Percentiles rank a stretch among this genome's conserved stretches.
Conservation (phyloP, 1,140 invertebrate species). For the Drosophila pseudoobscura region DNA sequence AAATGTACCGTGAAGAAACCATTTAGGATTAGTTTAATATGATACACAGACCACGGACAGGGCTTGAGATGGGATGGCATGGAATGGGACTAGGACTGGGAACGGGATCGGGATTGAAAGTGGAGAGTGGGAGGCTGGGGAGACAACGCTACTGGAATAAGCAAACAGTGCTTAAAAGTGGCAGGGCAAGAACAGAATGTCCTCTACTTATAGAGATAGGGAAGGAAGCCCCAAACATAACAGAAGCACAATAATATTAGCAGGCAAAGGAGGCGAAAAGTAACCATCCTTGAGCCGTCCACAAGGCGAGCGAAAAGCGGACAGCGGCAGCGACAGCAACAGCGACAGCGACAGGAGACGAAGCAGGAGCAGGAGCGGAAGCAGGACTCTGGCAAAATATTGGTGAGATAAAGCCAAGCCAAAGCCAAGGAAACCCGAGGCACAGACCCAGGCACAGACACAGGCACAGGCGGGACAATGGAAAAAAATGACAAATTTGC, state of each 20-base stretch:
- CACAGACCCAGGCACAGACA: not conserved
- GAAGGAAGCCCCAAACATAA: conserved; percentile 10
- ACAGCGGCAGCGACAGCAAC: conserved; percentile 25
- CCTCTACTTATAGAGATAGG: conserved; percentile 59
- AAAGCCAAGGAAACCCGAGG: not conserved
- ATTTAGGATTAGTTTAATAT: conserved; percentile 83
- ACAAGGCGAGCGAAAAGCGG: conserved; percentile 7
- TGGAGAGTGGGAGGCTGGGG: no score
- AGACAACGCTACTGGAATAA: conserved; percentile 78
- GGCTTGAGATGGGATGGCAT: no score
- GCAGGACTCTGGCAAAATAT: conserved; percentile 70
- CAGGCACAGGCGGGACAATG: conserved; percentile 16
- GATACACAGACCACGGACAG: conserved; percentile 52
- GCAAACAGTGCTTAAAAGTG: conserved; percentile 82
- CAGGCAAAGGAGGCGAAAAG: conserved; percentile 19
- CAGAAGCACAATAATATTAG: conserved; percentile 44
- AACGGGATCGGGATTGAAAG: no score
- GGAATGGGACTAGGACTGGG: not conserved
- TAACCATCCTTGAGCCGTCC: no score
- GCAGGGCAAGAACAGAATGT: conserved; percentile 62
- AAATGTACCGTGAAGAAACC: conserved; percentile 83
- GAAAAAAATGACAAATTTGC: conserved; percentile 79
- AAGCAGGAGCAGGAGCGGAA: conserved; percentile 39
- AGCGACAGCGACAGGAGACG: conserved; percentile 25
- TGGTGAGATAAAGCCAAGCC: conserved; percentile 66